These are phyloP conservation scores for Nomada fucata DNA, from an alignment of 2,888 invertebrate species.

Conservation along the genomic window DNA sequence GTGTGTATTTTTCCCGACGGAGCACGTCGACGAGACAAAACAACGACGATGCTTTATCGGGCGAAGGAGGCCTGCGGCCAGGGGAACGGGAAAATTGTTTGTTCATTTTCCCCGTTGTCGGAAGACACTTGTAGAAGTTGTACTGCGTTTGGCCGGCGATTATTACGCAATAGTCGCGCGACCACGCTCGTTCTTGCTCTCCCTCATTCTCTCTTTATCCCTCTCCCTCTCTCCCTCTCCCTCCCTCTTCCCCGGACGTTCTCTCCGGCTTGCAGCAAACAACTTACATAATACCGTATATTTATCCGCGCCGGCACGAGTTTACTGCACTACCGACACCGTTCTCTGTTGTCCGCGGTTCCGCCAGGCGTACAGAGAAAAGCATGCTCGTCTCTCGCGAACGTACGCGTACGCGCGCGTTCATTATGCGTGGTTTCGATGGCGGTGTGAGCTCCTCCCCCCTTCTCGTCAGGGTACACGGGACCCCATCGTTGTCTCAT, in stretches of 20 bases:
- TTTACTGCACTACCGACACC: conserved; percentile 69
- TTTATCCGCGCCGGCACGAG: conserved; percentile 68
- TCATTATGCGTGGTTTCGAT: too few species aligned
- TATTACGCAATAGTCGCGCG: conserved; percentile 53
- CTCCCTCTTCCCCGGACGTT: conserved; percentile 42
- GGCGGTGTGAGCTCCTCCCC: too few species aligned
- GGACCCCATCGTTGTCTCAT: too few species aligned
- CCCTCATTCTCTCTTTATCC: background rate
- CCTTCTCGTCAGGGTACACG: too few species aligned
- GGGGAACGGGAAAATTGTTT: background rate
- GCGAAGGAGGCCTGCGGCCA: too few species aligned
- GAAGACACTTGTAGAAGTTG: conserved; percentile 18
- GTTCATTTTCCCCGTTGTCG: conserved; percentile 5
- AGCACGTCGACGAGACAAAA: background rate
- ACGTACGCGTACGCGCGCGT: too few species aligned
- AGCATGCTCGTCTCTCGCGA: conserved; percentile 1
- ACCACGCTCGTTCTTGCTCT: conserved; percentile 6
- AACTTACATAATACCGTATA: conserved; percentile 78
- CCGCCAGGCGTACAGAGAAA: conserved; percentile 34
- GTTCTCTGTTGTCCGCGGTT: conserved; percentile 38
- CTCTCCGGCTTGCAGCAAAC: conserved; percentile 73
- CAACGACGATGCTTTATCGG: too few species aligned
- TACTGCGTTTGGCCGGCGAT: conserved; percentile 24
- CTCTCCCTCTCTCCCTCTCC: conserved; percentile 27
- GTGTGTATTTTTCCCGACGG: background rate